phyloP scores from a whole-genome alignment of 2,113 vertebrate genomes.

The Hiodon alosoides region DNA sequence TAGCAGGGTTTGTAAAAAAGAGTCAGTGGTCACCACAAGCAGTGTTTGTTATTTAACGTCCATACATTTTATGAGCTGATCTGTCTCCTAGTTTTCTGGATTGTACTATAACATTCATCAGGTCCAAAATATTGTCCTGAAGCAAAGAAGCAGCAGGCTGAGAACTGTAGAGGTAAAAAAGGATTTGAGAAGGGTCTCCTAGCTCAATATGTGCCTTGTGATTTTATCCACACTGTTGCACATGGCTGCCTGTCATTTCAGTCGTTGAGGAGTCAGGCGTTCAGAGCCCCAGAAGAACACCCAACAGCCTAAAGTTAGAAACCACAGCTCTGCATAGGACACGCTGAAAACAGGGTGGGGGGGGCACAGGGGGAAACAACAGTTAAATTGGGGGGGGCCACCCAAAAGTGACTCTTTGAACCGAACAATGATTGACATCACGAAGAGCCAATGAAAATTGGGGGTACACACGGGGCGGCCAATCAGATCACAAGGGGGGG shows the following conservation, averaged over 20 bases:
- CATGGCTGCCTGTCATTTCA: background rate
- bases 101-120: background rate
- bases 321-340: too few relatives aligned
- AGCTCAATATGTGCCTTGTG: conserved; percentile 27
- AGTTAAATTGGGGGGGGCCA: too few relatives aligned
- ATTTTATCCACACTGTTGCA: conserved; percentile 15
- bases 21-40: background rate
- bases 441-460: too few relatives aligned
- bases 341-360: too few relatives aligned
- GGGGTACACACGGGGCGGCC: background rate
- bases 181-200: background rate
- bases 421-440: background rate
- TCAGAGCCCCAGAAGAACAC: background rate
- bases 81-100: background rate
- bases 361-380: too few relatives aligned
- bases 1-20: background rate
- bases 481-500: too few relatives aligned
- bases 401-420: background rate
- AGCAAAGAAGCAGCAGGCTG: background rate
- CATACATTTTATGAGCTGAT: background rate
- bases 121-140: background rate
- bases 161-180: background rate
- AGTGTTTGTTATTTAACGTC: background rate
- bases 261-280: background rate
- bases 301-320: too few relatives aligned